Evolutionary conservation across 2,888 invertebrate genomes (phyloP).

Genomic region (Ornithoptera priamus): DNA sequence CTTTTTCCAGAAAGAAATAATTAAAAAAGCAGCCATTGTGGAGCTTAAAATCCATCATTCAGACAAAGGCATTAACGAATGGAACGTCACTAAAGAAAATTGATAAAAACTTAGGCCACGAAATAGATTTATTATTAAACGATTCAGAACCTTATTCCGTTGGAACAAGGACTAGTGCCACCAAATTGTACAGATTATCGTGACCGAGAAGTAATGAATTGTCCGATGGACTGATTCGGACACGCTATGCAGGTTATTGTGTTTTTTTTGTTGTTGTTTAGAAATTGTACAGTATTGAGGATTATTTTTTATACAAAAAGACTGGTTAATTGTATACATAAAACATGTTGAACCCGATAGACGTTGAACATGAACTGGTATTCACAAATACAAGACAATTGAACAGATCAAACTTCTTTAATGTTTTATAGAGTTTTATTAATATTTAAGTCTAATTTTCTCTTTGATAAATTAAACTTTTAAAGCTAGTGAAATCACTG

Average conservation of each 20-base stretch:
- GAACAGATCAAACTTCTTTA: no score
- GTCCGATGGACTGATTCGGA: conserved; percentile 2
- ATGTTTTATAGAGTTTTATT: no score
- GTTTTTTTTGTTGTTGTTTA: not conserved
- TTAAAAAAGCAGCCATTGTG: not conserved
- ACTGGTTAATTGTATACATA: not conserved
- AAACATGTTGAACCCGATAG: not conserved
- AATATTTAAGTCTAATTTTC: no score
- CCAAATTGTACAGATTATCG: not conserved
- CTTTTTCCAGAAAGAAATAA: not conserved
- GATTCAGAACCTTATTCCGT: not conserved
- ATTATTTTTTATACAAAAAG: not conserved
- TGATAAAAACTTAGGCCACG: not conserved
- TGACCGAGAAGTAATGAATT: conserved; percentile 1
- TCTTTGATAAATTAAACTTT: no score
- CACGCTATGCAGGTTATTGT: not conserved
- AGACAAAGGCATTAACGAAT: not conserved
- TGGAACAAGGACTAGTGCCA: not conserved
- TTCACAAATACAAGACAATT: no score
- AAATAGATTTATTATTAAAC: not conserved
- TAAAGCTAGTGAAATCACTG: no score
- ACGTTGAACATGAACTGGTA: no score
- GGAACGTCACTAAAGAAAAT: not conserved
- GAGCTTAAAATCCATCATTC: not conserved
- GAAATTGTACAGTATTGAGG: not conserved